Conservation (phyloP, 2,113 vertebrate species). For the Apaloderma vittatum region DNA sequence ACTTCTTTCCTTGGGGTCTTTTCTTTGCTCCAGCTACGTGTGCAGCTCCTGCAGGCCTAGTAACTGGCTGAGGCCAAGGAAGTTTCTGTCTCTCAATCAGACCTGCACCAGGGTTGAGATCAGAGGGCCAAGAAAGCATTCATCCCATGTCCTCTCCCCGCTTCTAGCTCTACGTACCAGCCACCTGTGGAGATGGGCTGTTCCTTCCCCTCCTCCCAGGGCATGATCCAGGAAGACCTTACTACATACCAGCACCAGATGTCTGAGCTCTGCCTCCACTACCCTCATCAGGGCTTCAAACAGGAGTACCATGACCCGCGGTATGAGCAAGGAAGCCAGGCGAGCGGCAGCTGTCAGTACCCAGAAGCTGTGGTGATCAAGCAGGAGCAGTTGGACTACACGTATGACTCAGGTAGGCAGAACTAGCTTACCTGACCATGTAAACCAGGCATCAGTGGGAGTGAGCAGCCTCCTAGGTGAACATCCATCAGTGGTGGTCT, state of each 20-base stretch:
- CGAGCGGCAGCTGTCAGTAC: slow-evolving; percentile 78
- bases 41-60: not conserved
- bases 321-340: slow-evolving; percentile 83
- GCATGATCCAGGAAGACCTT: slow-evolving; percentile 83
- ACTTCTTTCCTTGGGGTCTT: too few relatives aligned
- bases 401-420: slow-evolving; percentile 89
- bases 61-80: not conserved
- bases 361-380: slow-evolving; percentile 91
- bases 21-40: not conserved
- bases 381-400: slow-evolving; percentile 92
- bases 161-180: slow-evolving; percentile 84
- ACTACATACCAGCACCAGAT: slow-evolving; percentile 84
- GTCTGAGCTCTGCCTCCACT: slow-evolving; percentile 88
- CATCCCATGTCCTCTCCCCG: not conserved
- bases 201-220: slow-evolving; percentile 85
- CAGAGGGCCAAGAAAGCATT: not conserved
- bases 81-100: not conserved
- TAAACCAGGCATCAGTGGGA: accelerated
- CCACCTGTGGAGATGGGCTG: slow-evolving; percentile 85
- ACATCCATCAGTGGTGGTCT: accelerated
- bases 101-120: not conserved
- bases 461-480: not conserved
- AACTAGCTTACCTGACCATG: accelerated
- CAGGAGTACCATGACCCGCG: slow-evolving; percentile 89
- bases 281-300: slow-evolving; percentile 91